Evolutionary conservation across 2,113 vertebrate genomes (phyloP).

Genomic region (Cyanoderma ruficeps): DNA sequence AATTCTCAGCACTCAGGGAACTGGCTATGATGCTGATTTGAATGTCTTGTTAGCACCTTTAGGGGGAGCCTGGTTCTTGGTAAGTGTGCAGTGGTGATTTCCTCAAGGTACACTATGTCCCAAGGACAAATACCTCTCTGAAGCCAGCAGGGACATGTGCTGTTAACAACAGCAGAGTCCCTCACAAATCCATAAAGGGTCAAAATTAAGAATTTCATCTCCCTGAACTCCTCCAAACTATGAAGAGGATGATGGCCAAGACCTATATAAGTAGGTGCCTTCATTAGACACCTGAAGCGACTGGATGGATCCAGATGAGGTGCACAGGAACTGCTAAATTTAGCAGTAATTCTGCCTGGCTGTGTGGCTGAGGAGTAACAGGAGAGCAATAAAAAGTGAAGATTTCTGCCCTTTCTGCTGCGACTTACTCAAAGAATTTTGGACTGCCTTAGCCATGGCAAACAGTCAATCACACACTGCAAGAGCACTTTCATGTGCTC

Average conservation of each 20-base stretch:
- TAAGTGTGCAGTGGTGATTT: neutral
- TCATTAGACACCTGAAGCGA: neutral
- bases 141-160: neutral
- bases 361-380: neutral
- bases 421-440: neutral
- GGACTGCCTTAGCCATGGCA: neutral
- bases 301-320: neutral
- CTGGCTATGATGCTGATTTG: neutral
- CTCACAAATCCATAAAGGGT: neutral
- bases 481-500: neutral
- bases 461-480: neutral
- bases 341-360: neutral
- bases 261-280: neutral
- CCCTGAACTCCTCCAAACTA: neutral
- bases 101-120: neutral
- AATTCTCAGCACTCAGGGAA: neutral
- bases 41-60: neutral
- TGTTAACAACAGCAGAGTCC: neutral
- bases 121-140: neutral
- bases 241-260: neutral
- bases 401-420: neutral
- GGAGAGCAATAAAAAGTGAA: neutral
- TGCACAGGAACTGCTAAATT: neutral
- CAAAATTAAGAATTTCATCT: neutral
- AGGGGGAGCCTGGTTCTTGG: neutral